Percentiles rank a stretch among this genome's conserved stretches.
Conservation (phyloP, 30 jellyfish, hydroid and myxozoan species). For the Hydra vulgaris region DNA sequence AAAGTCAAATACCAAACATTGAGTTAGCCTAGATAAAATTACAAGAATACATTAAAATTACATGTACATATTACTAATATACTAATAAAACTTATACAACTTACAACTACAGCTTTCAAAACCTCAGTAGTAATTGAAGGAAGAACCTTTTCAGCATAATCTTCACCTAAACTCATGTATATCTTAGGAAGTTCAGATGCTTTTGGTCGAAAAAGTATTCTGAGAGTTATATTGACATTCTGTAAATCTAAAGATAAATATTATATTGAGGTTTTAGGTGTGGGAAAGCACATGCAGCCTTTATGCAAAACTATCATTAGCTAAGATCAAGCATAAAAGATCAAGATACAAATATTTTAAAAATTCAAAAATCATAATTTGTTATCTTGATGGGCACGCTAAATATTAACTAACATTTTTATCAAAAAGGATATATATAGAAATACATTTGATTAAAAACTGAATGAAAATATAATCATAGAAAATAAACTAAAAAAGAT, state of each 20-base stretch:
- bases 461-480: too few species aligned
- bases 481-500: too few species aligned
- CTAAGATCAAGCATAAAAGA: too few species aligned
- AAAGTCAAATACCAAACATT: too few species aligned
- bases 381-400: too few species aligned
- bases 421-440: too few species aligned
- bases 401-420: too few species aligned
- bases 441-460: too few species aligned
- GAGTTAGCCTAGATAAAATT: too few species aligned
- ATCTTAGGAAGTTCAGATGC: constrained; percentile 85
- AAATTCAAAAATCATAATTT: background rate
- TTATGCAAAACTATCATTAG: background rate
- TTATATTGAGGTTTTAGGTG: background rate
- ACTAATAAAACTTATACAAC: constrained; percentile 6
- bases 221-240: constrained; percentile 85
- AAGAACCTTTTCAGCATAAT: constrained; percentile 89
- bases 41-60: too few species aligned
- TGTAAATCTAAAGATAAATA: constrained; percentile 62
- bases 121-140: constrained; percentile 97
- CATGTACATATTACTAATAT: background rate
- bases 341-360: background rate
- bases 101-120: constrained; percentile 90
- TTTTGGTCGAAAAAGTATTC: constrained; percentile 80
- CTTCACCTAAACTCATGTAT: constrained; percentile 92
- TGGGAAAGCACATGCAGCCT: background rate